phyloP scores from a whole-genome alignment of 2,113 vertebrate species.

The Thinocorus orbignyianus region DNA sequence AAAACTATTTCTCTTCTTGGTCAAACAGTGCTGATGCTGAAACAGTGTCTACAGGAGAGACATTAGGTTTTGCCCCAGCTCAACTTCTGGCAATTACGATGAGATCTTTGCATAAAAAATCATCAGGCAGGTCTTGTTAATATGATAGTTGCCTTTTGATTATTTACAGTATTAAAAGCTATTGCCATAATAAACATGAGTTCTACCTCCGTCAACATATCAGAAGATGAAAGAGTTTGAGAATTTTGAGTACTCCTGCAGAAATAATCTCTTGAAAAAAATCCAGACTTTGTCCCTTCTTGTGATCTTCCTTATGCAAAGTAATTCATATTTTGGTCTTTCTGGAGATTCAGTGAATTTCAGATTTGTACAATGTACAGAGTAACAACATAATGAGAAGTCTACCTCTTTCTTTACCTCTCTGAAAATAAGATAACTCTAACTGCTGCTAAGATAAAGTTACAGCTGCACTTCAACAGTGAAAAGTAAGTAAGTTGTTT shows the following conservation, averaged over 20 bases:
- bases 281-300: background rate
- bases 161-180: background rate
- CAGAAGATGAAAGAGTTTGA: background rate
- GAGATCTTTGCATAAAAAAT: background rate
- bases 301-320: background rate
- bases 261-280: background rate
- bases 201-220: background rate
- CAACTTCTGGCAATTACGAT: background rate
- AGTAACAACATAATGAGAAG: background rate
- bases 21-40: background rate
- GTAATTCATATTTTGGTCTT: background rate
- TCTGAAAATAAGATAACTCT: background rate
- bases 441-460: background rate
- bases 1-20: background rate
- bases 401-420: background rate
- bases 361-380: background rate
- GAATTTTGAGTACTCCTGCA: background rate
- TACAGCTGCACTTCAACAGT: background rate
- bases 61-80: background rate
- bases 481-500: constrained; percentile 3
- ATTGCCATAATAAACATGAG: background rate
- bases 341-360: background rate
- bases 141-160: background rate
- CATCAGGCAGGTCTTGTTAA: background rate
- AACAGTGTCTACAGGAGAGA: background rate